Percentiles rank a stretch among this genome's conserved stretches.
phyloP scores from a whole-genome alignment of 2,113 vertebrate species.

The Phoxinus phoxinus region DNA sequence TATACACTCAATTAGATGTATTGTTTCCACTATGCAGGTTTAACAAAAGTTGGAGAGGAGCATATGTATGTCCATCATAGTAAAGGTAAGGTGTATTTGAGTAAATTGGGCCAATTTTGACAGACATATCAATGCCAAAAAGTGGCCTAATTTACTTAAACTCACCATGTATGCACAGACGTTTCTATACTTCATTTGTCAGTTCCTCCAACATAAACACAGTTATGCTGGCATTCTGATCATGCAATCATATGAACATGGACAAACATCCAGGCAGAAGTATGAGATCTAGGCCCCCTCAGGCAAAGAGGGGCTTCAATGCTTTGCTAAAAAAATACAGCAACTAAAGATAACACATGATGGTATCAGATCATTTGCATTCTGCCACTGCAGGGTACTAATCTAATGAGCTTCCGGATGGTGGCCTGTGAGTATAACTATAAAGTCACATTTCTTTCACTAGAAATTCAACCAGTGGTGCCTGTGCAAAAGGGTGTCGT shows the following conservation, averaged over 20 bases:
- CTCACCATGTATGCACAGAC: background rate
- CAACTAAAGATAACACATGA: background rate
- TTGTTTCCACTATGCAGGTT: background rate
- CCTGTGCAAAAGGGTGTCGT: background rate
- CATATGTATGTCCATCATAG: background rate
- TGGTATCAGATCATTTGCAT: background rate
- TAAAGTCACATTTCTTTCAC: background rate
- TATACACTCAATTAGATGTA: too few relatives aligned
- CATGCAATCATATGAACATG: background rate
- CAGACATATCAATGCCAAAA: background rate
- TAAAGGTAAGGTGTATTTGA: background rate
- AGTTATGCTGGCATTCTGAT: background rate
- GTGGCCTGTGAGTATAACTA: slow-evolving; percentile 8
- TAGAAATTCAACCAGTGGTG: background rate
- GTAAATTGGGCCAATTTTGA: background rate
- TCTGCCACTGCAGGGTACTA: background rate
- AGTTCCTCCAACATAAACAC: background rate
- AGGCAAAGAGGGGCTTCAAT: background rate
- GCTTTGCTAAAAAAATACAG: background rate
- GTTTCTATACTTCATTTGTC: background rate
- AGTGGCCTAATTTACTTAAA: background rate
- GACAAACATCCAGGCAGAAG: background rate
- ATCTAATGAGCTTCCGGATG: background rate
- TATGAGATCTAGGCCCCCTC: background rate
- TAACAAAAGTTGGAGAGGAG: background rate